Conservation (phyloP, 2,888 invertebrate genomes). For the Odontomyia ornata region DNA sequence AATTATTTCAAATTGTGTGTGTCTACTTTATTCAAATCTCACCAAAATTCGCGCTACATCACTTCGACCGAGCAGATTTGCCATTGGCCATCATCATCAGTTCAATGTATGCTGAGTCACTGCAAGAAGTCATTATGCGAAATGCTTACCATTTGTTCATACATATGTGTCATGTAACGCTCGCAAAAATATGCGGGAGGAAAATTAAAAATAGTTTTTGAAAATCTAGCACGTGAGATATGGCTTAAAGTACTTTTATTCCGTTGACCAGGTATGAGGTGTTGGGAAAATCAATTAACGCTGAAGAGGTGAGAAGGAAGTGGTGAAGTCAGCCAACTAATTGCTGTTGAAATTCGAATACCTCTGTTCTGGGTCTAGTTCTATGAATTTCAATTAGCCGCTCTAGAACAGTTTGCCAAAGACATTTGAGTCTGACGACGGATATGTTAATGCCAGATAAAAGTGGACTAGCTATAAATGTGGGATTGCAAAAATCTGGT, state of each 20-base stretch:
- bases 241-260: not conserved
- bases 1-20: not conserved
- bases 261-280: not conserved
- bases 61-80: too few relatives aligned
- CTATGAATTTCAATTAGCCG: constrained; percentile 3
- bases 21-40: not conserved
- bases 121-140: constrained; percentile 10
- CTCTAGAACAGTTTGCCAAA: constrained; percentile 22
- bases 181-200: not conserved
- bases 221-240: not conserved
- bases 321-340: not conserved
- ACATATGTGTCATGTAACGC: not conserved
- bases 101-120: constrained; percentile 2
- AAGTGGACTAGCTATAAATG: constrained; percentile 9
- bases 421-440: not conserved
- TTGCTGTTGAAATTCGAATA: constrained; percentile 35
- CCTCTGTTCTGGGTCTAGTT: not conserved
- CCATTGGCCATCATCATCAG: not conserved
- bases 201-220: not conserved
- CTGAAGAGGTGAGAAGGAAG: not conserved
- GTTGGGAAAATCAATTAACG: not conserved
- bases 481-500: not conserved
- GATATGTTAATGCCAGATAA: not conserved
- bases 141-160: not conserved
- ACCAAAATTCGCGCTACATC: not conserved